phyloP scores from a whole-genome alignment of 92 coral and sea anemone genomes.

The Phenganax subtilis region DNA sequence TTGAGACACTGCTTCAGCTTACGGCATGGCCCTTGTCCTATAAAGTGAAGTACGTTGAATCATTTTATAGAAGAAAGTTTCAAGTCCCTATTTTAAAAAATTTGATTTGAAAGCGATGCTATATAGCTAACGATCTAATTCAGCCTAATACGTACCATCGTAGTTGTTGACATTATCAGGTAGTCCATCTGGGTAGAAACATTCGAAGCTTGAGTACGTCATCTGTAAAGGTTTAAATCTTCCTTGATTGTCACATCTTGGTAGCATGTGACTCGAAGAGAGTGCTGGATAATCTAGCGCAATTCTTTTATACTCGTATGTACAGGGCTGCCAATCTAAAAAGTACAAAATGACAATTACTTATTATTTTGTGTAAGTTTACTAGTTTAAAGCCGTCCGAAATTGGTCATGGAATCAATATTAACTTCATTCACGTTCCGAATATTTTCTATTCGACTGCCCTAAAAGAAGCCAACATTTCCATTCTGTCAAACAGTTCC shows the following conservation, averaged over 20 bases:
- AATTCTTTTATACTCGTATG: not conserved
- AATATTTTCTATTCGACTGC: no score
- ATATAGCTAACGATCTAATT: not conserved
- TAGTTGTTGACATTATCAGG: conserved; percentile 8
- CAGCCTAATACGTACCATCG: not conserved
- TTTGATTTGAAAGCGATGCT: no score
- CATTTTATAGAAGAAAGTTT: not conserved
- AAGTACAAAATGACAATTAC: no score
- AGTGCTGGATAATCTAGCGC: not conserved
- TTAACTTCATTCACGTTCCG: no score
- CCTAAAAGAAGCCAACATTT: no score
- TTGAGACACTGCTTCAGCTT: conserved; percentile 7
- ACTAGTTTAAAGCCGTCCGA: no score
- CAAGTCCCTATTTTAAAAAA: no score
- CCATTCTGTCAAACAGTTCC: no score
- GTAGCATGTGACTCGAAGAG: not conserved
- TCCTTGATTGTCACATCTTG: conserved; percentile 11
- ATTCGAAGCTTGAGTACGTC: not conserved
- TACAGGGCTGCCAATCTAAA: conserved; percentile 3
- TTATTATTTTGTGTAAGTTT: no score
- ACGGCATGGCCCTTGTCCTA: conserved; percentile 13
- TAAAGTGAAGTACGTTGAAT: not conserved
- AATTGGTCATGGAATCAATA: no score
- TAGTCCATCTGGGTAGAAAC: not conserved
- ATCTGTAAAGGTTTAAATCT: conserved; percentile 24